Evolutionary conservation across 2,888 invertebrate genomes (phyloP).

Genomic region (Callinectes sapidus): DNA sequence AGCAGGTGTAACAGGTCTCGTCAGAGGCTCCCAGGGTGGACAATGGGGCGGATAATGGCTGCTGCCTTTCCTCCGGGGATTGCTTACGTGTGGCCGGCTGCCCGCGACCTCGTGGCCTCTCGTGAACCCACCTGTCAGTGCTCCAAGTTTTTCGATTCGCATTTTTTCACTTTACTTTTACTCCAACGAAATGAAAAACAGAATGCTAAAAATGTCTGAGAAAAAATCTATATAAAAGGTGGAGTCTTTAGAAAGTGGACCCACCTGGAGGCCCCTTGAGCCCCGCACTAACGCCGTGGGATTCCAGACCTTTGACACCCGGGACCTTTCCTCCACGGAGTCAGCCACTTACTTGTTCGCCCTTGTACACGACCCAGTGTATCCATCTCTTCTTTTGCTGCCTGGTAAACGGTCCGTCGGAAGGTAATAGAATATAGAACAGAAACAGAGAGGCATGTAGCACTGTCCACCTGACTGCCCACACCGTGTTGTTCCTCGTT

Average conservation of each 20-base stretch:
- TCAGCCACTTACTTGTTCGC: constrained; percentile 6
- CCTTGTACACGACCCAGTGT: not conserved
- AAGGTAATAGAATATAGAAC: not conserved
- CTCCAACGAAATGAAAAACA: not conserved
- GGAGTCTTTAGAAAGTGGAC: constrained; percentile 11
- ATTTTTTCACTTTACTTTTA: not conserved
- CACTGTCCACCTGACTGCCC: not conserved
- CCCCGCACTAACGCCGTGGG: not conserved
- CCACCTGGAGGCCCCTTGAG: not conserved
- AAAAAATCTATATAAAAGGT: not conserved
- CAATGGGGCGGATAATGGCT: constrained; percentile 38
- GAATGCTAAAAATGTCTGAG: constrained; percentile 11
- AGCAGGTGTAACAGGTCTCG: constrained; percentile 27
- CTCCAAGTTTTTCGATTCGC: not conserved
- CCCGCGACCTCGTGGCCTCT: constrained; percentile 4
- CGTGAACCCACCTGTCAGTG: constrained; percentile 10
- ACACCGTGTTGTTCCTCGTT: not conserved
- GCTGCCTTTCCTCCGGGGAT: constrained; percentile 16
- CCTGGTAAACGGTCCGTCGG: not conserved
- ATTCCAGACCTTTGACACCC: constrained; percentile 8
- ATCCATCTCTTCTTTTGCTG: not conserved
- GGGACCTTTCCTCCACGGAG: not conserved
- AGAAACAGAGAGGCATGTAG: not conserved
- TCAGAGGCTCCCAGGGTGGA: not conserved
- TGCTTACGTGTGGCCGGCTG: constrained; percentile 36